Evolutionary conservation across 2,888 invertebrate genomes (phyloP), one percentile per base, ranked within the genome.

Genomic region (Caenorhabditis macrosperma): DNA sequence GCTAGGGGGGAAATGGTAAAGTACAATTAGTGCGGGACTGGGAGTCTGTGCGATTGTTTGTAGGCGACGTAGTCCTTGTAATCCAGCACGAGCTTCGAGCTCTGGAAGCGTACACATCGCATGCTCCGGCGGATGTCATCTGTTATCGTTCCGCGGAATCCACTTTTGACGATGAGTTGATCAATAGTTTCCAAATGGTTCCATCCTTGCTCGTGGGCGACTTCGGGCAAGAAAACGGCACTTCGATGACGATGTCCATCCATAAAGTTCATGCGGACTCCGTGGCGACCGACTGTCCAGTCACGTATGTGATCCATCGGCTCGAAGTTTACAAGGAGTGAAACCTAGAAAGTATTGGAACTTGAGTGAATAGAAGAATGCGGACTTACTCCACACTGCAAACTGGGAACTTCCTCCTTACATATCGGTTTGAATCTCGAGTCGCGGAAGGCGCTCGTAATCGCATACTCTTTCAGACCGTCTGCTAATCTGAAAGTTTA

Each of bases 151-250:
- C 96, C 91, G 91, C 96, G 96, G 92, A 94, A 97, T 57, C 99
- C 99, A 85, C 97, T 98, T 92, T 99, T 99, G 86, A 97, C 94
- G 83, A 99, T 93, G 81, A 99, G 93, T 46, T 97, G 96, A 92
- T 99, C 98, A 90, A 99, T 96, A 26, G 99, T 99, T 92, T 98
- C 97, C 85, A 95, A 94, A 92, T 96, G 96, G 93, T 98, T 95
- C 99, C 99, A 99, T 95, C 97, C 98, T 94, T 99, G 98, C 92
- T 99, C 98, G 67, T 94, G 94, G 86, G 98, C 97, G 87, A 99
- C 97, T 93, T 98, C 96, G 66, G 99, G 99, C 91, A 99, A 93
- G 92, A 97, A 99, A 84, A 99, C 99, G 90, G 99, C 98, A 85
- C 96, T 97, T 90, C 96, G 94, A 91, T 71, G 26, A 9, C 72